Base-by-base conservation (phyloP, 2,888 invertebrate species). In the Lypha dubia region DNA sequence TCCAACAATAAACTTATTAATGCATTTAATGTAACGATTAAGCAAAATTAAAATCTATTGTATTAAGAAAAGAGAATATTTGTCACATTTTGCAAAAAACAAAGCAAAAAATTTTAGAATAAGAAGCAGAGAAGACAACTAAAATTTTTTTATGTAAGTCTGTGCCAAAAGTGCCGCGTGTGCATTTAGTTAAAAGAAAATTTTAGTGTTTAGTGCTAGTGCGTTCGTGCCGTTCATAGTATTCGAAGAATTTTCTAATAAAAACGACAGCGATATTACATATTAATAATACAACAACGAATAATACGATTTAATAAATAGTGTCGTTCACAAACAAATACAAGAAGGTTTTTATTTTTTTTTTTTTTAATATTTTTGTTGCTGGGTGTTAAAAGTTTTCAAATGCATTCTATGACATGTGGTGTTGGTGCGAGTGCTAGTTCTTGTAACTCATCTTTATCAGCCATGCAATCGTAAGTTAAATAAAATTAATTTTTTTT, bases 351-450 rank as follows among this genome's bases (percentile, higher is more conserved):
- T 17, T 32, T 20, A 13, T 6, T 46, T 3, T n/a, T 17, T 58
- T 32, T 17, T 56, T 28, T 41, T 49, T 7, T 28, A n/a, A n/a
- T n/a, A n/a, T n/a, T 41, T 11, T 38, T 13, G 56, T 28, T 11
- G 11, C 32, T 53, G 35, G 20, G 20, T 15, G 68, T 44, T 80
- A 67, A 85, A 87, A 89, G 86, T 86, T 79, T 77, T 79, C 56
- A 83, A 88, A 90, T 90, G 90, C 90, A 90, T 90, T 90, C 90
- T 88, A 90, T 90, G 81, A 87, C 90, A 89, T 90, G 90, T 88
- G 90, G 90, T 70, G 88, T 90, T 74, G 89, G 90, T 84, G 90
- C 89, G 86, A 84, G 89, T 89, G 17, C 62, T 71, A 87, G 88
- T 88, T 79, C 79, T 51, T 75, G 75, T 17, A 76, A 76, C 15